Percentiles rank a stretch among this genome's conserved stretches.
These are phyloP conservation scores for Austrofundulus limnaeus DNA, from an alignment of 2,113 vertebrate species.

Conservation along the genomic window DNA sequence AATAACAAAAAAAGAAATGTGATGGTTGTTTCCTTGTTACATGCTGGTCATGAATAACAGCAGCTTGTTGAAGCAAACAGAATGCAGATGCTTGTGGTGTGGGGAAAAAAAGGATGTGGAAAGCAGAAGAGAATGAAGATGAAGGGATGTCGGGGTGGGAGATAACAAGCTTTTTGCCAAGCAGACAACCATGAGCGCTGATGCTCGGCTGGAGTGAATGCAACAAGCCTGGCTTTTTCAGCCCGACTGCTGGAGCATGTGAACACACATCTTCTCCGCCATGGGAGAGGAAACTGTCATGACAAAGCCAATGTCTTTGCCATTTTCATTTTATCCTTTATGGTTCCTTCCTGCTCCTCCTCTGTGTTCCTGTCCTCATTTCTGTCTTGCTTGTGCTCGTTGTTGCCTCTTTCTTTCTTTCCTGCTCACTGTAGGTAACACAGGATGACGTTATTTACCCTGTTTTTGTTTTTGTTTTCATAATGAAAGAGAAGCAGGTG, in stretches of 20 bases:
- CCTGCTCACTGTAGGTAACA: constrained; percentile 47
- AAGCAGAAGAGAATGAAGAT: constrained; percentile 37
- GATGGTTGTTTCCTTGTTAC: constrained; percentile 58
- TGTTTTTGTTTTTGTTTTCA: constrained; percentile 18
- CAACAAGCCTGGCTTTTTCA: constrained; percentile 74
- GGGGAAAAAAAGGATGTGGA: constrained; percentile 40
- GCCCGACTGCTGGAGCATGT: constrained; percentile 71
- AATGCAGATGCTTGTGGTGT: constrained; percentile 65
- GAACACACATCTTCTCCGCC: constrained; percentile 57
- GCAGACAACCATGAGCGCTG: constrained; percentile 64
- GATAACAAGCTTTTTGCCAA: constrained; percentile 74
- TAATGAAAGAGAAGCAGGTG: constrained; percentile 38
- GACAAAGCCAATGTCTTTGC: constrained; percentile 61
- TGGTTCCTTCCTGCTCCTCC: constrained; percentile 50
- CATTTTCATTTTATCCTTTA: constrained; percentile 19
- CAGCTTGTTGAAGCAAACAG: constrained; percentile 58
- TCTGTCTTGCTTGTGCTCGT: constrained; percentile 47
- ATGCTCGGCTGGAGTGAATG: constrained; percentile 68
- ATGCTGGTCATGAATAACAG: constrained; percentile 46
- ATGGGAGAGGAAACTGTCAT: constrained; percentile 63
- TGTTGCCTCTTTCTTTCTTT: constrained; percentile 35
- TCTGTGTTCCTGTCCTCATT: constrained; percentile 23
- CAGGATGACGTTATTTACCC: constrained; percentile 57
- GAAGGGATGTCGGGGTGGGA: constrained; percentile 47
- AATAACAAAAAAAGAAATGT: constrained; percentile 21